phyloP scores from a whole-genome alignment of 1,140 invertebrate genomes.

The Drosophila bifasciata region DNA sequence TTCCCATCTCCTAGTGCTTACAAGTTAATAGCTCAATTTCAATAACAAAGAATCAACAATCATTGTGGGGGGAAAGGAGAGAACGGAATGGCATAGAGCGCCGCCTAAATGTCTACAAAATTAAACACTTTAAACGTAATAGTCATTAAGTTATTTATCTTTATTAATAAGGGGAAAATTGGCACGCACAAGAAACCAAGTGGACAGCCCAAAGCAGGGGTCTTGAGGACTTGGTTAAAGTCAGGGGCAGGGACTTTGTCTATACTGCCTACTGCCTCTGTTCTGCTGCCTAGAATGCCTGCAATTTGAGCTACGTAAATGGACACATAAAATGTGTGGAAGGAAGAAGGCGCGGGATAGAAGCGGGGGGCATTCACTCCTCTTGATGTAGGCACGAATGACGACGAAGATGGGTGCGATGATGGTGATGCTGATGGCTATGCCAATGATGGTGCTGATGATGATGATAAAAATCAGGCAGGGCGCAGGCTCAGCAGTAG shows the following conservation, averaged over 20 bases:
- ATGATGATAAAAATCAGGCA: slow-evolving; percentile 67
- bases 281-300: slow-evolving; percentile 61
- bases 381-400: too few relatives aligned
- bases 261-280: slow-evolving; percentile 7
- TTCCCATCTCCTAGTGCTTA: not conserved
- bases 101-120: slow-evolving; percentile 63
- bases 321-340: slow-evolving; percentile 77
- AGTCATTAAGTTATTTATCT: slow-evolving; percentile 83
- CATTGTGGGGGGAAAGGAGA: slow-evolving; percentile 4
- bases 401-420: not conserved
- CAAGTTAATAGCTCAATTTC: slow-evolving; percentile 46
- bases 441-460: slow-evolving; percentile 39
- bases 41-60: slow-evolving; percentile 25
- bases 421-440: not conserved
- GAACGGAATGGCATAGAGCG: slow-evolving; percentile 10
- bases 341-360: not conserved
- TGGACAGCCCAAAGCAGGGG: slow-evolving; percentile 20
- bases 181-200: slow-evolving; percentile 74
- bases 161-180: slow-evolving; percentile 82
- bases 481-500: slow-evolving; percentile 39
- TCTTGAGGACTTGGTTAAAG: slow-evolving; percentile 7
- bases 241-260: too few relatives aligned
- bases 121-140: slow-evolving; percentile 79
- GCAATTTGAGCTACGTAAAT: slow-evolving; percentile 79
- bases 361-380: slow-evolving; percentile 21